A percentile compares a stretch with the other conserved stretches of the same genome.
These are phyloP conservation scores for Phengaris alcon DNA, from an alignment of 2,888 invertebrate genomes.

Conservation along the genomic window DNA sequence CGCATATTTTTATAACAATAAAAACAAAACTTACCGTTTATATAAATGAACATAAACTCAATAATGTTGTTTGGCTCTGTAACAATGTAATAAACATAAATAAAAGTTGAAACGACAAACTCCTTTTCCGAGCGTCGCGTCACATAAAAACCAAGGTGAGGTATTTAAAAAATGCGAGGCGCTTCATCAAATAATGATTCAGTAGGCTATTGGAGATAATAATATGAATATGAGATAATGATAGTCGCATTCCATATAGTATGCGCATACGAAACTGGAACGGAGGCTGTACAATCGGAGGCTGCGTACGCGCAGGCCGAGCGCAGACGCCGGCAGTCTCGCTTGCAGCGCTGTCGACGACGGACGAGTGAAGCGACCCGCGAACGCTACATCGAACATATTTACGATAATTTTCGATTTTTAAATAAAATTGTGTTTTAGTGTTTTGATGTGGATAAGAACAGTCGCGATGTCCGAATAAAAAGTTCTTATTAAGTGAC, in stretches of 20 bases:
- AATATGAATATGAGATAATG: conserved; percentile 42
- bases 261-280: conserved; percentile 50
- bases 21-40: background rate
- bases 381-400: conserved; percentile 56
- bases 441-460: conserved; percentile 31
- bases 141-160: conserved; percentile 1
- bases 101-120: background rate
- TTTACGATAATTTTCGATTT: conserved; percentile 59
- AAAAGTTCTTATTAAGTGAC: conserved; percentile 46
- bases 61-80: background rate
- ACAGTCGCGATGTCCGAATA: conserved; percentile 53
- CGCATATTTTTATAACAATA: background rate
- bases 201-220: conserved; percentile 36
- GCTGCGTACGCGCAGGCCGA: conserved; percentile 53
- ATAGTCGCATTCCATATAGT: conserved; percentile 44
- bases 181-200: conserved; percentile 31
- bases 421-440: conserved; percentile 7
- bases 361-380: conserved; percentile 47
- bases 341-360: conserved; percentile 65
- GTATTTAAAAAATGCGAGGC: conserved; percentile 24
- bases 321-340: conserved; percentile 63
- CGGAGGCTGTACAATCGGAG: conserved; percentile 59
- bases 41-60: background rate
- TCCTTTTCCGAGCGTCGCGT: background rate
- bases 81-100: conserved; percentile 6